A percentile compares a stretch with the other conserved stretches of the same genome.
These are phyloP conservation scores for Ommatoiulus sabulosus DNA, from an alignment of 2,888 invertebrate genomes.

Conservation along the genomic window DNA sequence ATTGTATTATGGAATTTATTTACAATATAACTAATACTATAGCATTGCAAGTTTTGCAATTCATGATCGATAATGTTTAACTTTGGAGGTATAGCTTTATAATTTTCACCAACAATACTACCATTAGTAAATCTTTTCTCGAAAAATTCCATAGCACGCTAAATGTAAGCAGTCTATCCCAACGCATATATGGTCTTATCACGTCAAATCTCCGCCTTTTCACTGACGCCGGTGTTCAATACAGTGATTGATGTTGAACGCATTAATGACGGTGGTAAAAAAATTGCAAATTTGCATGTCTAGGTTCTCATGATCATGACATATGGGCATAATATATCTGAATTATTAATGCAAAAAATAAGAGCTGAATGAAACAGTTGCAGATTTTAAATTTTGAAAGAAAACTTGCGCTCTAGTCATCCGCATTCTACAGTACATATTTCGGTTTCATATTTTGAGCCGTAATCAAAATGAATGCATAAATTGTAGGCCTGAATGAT, in stretches of 20 bases:
- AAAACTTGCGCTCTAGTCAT: background rate
- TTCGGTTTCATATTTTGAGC: background rate
- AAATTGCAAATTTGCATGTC: background rate
- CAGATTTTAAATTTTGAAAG: background rate
- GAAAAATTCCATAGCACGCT: background rate
- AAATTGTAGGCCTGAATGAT: background rate
- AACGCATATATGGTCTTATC: constrained; percentile 14
- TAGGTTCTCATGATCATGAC: constrained; percentile 35
- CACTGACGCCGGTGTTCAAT: background rate
- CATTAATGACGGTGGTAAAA: constrained; percentile 40
- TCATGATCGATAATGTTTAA: background rate
- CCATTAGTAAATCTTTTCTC: background rate
- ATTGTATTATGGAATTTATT: too few species aligned
- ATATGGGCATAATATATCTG: constrained; percentile 17
- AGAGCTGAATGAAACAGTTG: background rate
- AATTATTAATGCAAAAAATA: constrained; percentile 31
- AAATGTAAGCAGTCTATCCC: background rate
- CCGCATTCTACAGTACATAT: background rate
- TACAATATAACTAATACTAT: too few species aligned
- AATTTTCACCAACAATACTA: background rate
- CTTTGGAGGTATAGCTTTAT: background rate
- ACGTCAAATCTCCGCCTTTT: background rate
- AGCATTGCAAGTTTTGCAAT: background rate
- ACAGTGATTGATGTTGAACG: constrained; percentile 33
- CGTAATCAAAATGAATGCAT: background rate